Evolutionary conservation across 2,888 invertebrate species (phyloP).

Genomic region (Thelaira solivaga): DNA sequence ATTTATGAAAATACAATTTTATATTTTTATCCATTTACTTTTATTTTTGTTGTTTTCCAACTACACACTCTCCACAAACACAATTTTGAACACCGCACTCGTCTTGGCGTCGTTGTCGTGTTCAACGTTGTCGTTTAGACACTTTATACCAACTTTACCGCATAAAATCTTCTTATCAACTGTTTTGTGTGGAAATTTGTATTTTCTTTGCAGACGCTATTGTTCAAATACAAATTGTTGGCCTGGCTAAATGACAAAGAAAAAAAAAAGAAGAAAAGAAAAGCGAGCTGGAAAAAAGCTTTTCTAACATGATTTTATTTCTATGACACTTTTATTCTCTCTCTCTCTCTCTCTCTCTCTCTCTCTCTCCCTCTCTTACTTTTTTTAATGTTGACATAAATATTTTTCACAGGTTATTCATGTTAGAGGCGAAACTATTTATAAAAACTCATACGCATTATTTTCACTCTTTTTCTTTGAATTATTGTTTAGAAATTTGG

Average conservation of each 20-base stretch:
- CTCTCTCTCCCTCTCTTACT: too few relatives aligned
- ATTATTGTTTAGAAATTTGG: constrained; percentile 1
- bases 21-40: constrained; percentile 22
- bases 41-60: constrained; percentile 46
- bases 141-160: constrained; percentile 65
- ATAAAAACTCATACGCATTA: background rate
- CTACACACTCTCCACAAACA: constrained; percentile 48
- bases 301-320: constrained; percentile 24
- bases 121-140: constrained; percentile 46
- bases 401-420: constrained; percentile 47
- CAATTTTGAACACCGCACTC: constrained; percentile 54
- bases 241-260: constrained; percentile 48
- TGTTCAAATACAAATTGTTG: constrained; percentile 27
- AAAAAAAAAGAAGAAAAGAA: background rate
- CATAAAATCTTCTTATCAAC: constrained; percentile 66
- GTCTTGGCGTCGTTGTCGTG: constrained; percentile 11
- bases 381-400: constrained; percentile 46
- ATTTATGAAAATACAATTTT: too few relatives aligned
- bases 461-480: background rate
- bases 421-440: background rate
- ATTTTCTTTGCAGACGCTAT: background rate
- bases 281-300: constrained; percentile 40
- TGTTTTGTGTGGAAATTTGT: constrained; percentile 50
- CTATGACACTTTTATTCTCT: background rate
- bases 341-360: too few relatives aligned